These are phyloP conservation scores for Garrulus glandarius DNA, from an alignment of 2,797 vertebrate species.

Conservation along the genomic window DNA sequence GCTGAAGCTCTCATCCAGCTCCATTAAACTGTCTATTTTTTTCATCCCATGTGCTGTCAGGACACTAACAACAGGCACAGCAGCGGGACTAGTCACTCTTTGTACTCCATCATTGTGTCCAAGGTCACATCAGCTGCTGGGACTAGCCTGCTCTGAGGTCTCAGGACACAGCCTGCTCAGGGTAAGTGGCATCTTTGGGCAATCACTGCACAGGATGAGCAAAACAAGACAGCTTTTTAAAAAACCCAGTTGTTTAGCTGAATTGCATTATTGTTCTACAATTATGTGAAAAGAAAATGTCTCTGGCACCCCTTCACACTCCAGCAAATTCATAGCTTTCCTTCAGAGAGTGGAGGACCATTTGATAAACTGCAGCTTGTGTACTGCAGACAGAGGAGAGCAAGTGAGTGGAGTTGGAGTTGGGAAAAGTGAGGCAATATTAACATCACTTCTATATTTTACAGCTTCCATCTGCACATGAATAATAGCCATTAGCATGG, in stretches of 20 bases:
- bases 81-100: neutral
- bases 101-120: neutral
- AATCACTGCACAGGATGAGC: neutral
- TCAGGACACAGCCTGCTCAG: neutral
- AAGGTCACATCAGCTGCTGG: neutral
- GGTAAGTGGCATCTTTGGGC: neutral
- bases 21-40: neutral
- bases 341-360: neutral
- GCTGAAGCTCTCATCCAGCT: neutral
- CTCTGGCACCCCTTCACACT: neutral
- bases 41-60: neutral
- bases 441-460: neutral
- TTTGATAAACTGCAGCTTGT: neutral
- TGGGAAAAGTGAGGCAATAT: neutral
- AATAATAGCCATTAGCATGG: slow-evolving; percentile 33
- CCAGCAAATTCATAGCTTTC: neutral
- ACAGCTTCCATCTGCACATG: slow-evolving; percentile 35
- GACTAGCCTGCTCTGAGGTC: neutral
- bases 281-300: neutral
- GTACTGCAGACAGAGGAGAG: neutral
- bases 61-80: neutral
- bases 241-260: neutral
- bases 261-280: neutral
- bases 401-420: neutral
- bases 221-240: neutral